A percentile compares a stretch with the other conserved stretches of the same genome.
phyloP scores from a whole-genome alignment of 1,140 invertebrate species.

The Himalopsyche phryganea region DNA sequence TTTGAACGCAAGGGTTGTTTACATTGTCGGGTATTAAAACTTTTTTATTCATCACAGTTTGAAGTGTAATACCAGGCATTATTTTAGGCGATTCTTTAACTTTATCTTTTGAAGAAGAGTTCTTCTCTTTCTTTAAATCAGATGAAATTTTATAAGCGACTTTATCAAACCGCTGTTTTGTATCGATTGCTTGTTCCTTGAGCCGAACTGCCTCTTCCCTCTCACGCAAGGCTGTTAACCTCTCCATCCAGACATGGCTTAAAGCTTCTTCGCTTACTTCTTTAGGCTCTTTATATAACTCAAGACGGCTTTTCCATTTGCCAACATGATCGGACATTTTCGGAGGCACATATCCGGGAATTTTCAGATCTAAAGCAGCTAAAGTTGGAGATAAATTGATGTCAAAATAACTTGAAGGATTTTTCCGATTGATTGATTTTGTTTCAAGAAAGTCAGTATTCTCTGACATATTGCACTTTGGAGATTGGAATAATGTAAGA shows the following conservation, averaged over 20 bases:
- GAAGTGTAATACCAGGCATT: constrained; percentile 38
- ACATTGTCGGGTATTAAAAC: constrained; percentile 5
- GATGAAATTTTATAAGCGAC: constrained; percentile 21
- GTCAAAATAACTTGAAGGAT: neutral
- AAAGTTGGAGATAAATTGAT: constrained; percentile 44
- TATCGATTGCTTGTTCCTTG: constrained; percentile 47
- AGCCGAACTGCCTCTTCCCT: constrained; percentile 47
- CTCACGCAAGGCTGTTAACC: constrained; percentile 43
- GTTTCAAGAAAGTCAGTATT: constrained; percentile 8
- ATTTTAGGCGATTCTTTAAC: constrained; percentile 1
- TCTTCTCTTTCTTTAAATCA: constrained; percentile 3
- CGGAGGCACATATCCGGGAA: constrained; percentile 49
- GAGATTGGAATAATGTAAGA: constrained; percentile 31
- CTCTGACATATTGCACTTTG: constrained; percentile 1
- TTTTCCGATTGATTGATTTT: constrained; percentile 7
- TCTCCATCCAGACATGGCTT: constrained; percentile 49
- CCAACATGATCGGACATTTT: constrained; percentile 39
- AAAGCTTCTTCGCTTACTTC: constrained; percentile 46
- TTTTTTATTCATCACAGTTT: constrained; percentile 41
- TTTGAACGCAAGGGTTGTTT: neutral
- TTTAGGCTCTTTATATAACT: constrained; percentile 40
- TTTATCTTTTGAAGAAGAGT: neutral
- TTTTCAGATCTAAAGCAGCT: constrained; percentile 45
- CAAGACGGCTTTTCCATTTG: constrained; percentile 37
- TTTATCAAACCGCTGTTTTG: constrained; percentile 39